Conservation (phyloP, 1,140 invertebrate species). For the Drosophila malerkotliana region DNA sequence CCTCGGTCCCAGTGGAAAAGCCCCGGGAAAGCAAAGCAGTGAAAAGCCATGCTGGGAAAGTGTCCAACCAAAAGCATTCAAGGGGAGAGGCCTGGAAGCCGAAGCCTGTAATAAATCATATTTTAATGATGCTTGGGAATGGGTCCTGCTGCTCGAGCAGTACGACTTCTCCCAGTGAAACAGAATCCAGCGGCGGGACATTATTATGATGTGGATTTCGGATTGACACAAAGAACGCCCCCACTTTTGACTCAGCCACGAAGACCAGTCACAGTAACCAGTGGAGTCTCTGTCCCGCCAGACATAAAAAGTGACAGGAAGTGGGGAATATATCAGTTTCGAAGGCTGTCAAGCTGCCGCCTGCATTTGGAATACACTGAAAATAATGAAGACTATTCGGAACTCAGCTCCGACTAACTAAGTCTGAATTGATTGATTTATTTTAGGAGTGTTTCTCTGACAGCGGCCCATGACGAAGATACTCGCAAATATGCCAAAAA, state of each 20-base stretch:
- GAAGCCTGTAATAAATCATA: constrained; percentile 69
- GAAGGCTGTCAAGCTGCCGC: constrained; percentile 20
- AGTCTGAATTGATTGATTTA: background rate
- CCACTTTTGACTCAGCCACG: constrained; percentile 9
- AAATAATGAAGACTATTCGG: constrained; percentile 9
- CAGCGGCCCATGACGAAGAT: constrained; percentile 32
- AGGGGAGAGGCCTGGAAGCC: constrained; percentile 6
- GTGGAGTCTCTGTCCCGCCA: constrained; percentile 1
- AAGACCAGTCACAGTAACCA: background rate
- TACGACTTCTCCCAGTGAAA: constrained; percentile 36
- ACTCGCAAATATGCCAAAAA: constrained; percentile 29
- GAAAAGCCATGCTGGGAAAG: constrained; percentile 32
- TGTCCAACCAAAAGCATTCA: constrained; percentile 38
- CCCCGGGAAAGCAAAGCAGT: constrained; percentile 32
- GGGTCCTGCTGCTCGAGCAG: constrained; percentile 38
- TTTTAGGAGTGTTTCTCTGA: background rate
- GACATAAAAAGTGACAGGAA: constrained; percentile 44
- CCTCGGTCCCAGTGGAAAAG: constrained; percentile 29
- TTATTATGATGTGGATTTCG: constrained; percentile 51
- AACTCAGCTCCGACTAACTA: background rate
- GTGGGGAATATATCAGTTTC: constrained; percentile 62
- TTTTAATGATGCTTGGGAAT: constrained; percentile 76
- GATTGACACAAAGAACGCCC: constrained; percentile 52
- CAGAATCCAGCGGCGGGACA: constrained; percentile 58
- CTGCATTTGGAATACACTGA: constrained; percentile 20